Evolutionary conservation across 2,888 invertebrate genomes (phyloP), one percentile per base, ranked within the genome.

Genomic region (Hypsopygia costalis): DNA sequence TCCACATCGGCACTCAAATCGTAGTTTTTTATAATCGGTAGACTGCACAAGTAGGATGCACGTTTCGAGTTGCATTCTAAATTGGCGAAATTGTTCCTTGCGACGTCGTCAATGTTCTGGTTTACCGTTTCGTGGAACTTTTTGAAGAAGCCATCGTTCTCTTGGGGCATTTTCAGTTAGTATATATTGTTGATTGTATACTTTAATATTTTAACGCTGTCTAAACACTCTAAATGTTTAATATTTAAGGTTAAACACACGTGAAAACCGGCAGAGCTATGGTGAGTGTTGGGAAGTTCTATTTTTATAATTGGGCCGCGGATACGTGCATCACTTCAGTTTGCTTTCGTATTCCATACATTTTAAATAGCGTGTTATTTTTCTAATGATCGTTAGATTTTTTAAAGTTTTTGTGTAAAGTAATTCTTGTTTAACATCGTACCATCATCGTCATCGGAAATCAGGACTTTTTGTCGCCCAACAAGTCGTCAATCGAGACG

Each of bases 21-120:
- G 79, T 70, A 93, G 55, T 49, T 88, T 72, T 61, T 90, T 62
- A 59, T 70, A 55, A 51, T 80, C 61, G 65, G 91, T 65, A 81
- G 83, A 91, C 90, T 58, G 92, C 77, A 78, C 91, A 87, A 68
- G 58, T 86, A 93, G 43, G 88, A 85, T 42, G 94, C 91, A 43
- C 94, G 91, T 45, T 93, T 92, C 41, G 91, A 82, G 67, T 94
- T 93, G 41, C 86, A 89, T 58, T 90, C 90, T 52, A 93, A 88
- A 62, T 89, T 83, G 28, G 90, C 79, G 65, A 95, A 93, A 57
- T 90, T 90, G 55, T 92, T 92, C 47, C 91, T 90, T 42, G 92
- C 91, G 36, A 91, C 82, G 47, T 90, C 90, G 52, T 86, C 75
- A 50, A 92, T 66, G 29, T 89, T 76, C 58, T 85, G 82, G 56